Evolutionary conservation across 2,888 invertebrate species (phyloP), one percentile per base, ranked within the genome.

Genomic region (Drosophila sordidula): DNA sequence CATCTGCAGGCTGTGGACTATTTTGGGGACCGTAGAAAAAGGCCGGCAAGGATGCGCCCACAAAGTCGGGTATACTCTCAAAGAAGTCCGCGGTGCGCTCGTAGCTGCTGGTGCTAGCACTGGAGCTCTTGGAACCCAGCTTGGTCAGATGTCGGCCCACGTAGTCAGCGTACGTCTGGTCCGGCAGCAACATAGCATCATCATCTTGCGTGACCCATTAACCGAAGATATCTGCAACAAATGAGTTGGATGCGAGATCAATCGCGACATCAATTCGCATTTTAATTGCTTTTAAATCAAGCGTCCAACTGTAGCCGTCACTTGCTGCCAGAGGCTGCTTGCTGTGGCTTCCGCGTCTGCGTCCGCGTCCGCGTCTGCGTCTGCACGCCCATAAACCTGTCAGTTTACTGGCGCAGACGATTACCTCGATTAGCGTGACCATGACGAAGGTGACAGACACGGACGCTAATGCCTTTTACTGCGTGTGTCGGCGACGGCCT

Each of bases 141-240:
- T 59, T 51, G 55, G 39, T 64, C 51, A 81, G 64, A 55, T 79
- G 71, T 61, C 75, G 87, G 67, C 72, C 77, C 74, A 87, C 85
- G 51, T 89, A 86, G 76, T 86, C 89, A 61, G 96, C 96, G 93
- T 96, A 96, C 87, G 95, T 96, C 93, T 96, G 95, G 93, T 96
- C 96, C 84, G 96, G 96, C 93, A 95, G 94, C 93, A 96, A 94
- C 95, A 95, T 94, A 89, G 90, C 78, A 80, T 69, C 74, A 69
- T 46, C 78, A 70, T 69, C 63, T 64, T 75, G 79, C 70, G 75
- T 78, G 79, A 75, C 75, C 78, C 75, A 75, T 75, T 65, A 75
- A 75, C 78, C 70, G 47, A 65, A 42, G 65, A 49, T 42, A 76
- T 50, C 76, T 76, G 76, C 54, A 58, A 66, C 45, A 75, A 66